A percentile compares a stretch with the other conserved stretches of the same genome.
These are phyloP conservation scores for Champsocephalus esox DNA, from an alignment of 2,797 vertebrate species.

Conservation along the genomic window DNA sequence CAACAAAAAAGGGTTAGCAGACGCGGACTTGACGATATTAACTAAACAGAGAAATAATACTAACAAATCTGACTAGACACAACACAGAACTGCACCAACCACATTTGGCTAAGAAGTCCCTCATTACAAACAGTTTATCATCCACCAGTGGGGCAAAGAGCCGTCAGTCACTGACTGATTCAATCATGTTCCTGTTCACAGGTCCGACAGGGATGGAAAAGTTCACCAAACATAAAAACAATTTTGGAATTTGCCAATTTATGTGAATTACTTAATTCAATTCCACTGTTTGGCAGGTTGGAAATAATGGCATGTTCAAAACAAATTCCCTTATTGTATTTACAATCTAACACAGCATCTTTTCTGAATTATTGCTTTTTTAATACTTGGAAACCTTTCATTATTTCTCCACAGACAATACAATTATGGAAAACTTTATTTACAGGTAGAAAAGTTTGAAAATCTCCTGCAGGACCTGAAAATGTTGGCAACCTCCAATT, in stretches of 20 bases:
- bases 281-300: background rate
- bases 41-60: too few species aligned
- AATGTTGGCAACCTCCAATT: slow-evolving; percentile 1
- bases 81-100: background rate
- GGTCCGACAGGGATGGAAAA: slow-evolving; percentile 24
- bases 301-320: background rate
- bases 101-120: slow-evolving; percentile 5
- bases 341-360: background rate
- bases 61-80: too few species aligned
- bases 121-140: slow-evolving; percentile 20
- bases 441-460: background rate
- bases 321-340: background rate
- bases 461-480: background rate
- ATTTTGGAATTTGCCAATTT: background rate
- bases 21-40: too few species aligned
- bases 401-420: background rate
- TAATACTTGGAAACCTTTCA: background rate
- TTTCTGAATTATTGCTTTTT: background rate
- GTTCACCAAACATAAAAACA: background rate
- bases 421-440: background rate
- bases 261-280: background rate
- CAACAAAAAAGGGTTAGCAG: too few species aligned
- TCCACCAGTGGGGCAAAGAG: slow-evolving; percentile 21
- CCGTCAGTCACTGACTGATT: slow-evolving; percentile 31
- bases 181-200: slow-evolving; percentile 18